Base-by-base conservation (phyloP, 2,888 invertebrate species). In the Eupeodes latifasciatus region DNA sequence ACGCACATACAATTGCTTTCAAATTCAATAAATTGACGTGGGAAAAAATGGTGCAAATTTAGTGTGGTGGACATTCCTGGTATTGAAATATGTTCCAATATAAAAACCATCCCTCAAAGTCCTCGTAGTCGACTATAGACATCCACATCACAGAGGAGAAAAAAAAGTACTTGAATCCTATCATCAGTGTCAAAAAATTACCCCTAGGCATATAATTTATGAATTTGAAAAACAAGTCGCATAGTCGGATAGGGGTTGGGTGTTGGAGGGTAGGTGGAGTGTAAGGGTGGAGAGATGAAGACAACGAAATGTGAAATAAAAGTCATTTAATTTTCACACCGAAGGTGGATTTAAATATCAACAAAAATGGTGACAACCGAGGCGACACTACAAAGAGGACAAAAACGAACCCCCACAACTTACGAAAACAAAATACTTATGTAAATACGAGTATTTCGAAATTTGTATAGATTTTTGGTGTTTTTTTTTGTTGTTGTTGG, bases 291-390 rank as follows among this genome's bases (percentile, higher is more conserved):
- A 47, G 0, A 9, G 11, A 57, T 5, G 12, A 27, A n/a, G 34
- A 69, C 34, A 53, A 16, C 6, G 19, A 72, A 71, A 71, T 72
- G 72, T 59, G 72, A 72, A 72, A 72, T 72, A n/a, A 72, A 72
- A 72, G 72, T 59, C 72, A 72, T 72, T 72, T 59, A 57, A 55
- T 71, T 71, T 72, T 72, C 72, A 59, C 72, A 72, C 72, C 44
- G 47, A 57, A 47, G 44, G 57, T 59, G 27, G 72, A 72, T 72
- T 72, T 59, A 72, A 72, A 72, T 72, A 72, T 49, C 59, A 57
- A 27, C 19, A 5, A 16, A 7, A 12, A 55, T 44, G 5, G 9
- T 11, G 44, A 62, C 44, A 19, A 19, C 19, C 19, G 49, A 66
- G 19, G 49, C 11, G 19, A 16, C 61, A 12, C 6, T 9, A 40